Evolutionary conservation across 2,113 vertebrate species (phyloP).

Genomic region (Pseudorasbora parva): DNA sequence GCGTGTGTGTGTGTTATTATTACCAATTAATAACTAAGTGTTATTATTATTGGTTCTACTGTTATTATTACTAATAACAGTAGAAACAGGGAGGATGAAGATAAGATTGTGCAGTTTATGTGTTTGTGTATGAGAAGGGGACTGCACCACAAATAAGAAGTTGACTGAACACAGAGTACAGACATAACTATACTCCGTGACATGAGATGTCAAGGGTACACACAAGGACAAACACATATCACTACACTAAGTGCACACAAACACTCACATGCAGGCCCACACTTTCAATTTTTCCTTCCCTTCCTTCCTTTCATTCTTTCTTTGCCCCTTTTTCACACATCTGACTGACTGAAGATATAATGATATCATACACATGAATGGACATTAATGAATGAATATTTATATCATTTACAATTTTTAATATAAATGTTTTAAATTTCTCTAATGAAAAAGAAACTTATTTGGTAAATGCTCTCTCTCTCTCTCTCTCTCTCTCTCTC

Average conservation of each 20-base stretch:
- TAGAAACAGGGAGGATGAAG: background rate
- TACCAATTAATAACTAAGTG: no score
- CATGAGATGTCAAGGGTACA: slow-evolving; percentile 66
- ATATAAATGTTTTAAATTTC: no score
- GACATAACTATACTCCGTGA: slow-evolving; percentile 70
- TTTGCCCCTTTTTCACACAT: background rate
- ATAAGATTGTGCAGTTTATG: background rate
- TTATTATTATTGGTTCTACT: no score
- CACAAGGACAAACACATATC: slow-evolving; percentile 60
- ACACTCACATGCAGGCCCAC: slow-evolving; percentile 8
- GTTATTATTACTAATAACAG: background rate
- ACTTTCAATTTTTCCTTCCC: background rate
- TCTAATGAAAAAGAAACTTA: no score
- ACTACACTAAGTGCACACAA: slow-evolving; percentile 49
- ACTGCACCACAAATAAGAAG: slow-evolving; percentile 61
- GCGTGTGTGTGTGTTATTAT: no score
- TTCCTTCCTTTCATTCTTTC: background rate
- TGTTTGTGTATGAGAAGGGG: slow-evolving; percentile 2
- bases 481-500: no score
- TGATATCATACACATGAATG: background rate
- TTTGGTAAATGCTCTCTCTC: no score
- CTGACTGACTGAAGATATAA: background rate
- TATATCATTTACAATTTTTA: no score
- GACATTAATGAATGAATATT: background rate
- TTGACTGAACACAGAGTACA: slow-evolving; percentile 67